These are phyloP conservation scores for Dinomys branickii DNA, from an alignment of 2,113 vertebrate species.

Conservation along the genomic window DNA sequence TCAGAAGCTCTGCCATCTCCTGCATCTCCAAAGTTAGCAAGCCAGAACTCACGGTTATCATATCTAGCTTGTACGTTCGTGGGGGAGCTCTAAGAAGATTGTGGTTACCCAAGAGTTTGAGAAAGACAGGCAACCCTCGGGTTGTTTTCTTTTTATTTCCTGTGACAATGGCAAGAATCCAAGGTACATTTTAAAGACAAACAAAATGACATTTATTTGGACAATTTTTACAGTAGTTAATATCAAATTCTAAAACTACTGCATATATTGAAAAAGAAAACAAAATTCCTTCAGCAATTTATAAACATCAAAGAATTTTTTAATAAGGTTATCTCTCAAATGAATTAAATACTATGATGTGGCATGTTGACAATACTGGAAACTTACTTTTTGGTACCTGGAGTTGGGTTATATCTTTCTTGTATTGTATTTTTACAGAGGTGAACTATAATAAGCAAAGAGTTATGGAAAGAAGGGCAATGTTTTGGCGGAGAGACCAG, in stretches of 20 bases:
- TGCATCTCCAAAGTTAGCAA: neutral
- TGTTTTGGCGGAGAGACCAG: neutral
- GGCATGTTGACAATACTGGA: neutral
- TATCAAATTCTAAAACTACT: slow-evolving; percentile 9
- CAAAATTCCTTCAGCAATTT: slow-evolving; percentile 3
- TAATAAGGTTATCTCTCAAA: neutral
- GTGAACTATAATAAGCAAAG: neutral
- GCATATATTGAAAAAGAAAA: neutral
- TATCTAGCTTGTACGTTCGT: neutral
- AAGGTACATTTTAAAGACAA: slow-evolving; percentile 4
- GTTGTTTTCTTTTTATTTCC: neutral
- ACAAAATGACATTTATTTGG: slow-evolving; percentile 46
- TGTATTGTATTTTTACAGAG: neutral
- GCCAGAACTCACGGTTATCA: neutral
- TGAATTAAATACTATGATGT: slow-evolving; percentile 28
- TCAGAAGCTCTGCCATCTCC: neutral
- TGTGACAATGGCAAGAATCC: neutral
- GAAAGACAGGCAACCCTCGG: neutral
- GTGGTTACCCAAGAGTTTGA: neutral
- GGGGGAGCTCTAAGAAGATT: neutral
- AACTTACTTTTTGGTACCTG: neutral
- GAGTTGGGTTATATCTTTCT: neutral
- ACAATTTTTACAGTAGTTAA: neutral
- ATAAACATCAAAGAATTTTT: neutral
- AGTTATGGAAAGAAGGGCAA: neutral